Evolutionary conservation across 1,140 invertebrate species (phyloP), one percentile per base, ranked within the genome.

Genomic region (Battus philenor): DNA sequence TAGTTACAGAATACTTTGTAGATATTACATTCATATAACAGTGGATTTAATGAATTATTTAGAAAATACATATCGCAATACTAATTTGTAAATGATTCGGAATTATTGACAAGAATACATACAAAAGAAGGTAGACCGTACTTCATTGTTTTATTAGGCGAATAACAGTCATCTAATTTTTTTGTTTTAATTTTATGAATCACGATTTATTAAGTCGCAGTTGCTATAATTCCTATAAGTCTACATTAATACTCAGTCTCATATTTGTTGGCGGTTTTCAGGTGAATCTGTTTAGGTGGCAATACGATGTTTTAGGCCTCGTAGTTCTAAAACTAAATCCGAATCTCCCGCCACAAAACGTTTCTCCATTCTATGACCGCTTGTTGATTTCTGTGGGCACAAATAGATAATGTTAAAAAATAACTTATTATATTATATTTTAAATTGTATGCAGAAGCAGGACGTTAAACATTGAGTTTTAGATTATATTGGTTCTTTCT

Each of bases 301-400:
- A 46, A 88, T 89, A 75, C 82, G 87, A 71, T 72, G 83, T 75
- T 90, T 90, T 31, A 90, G 68, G 31, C 89, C 88, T 52, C 86
- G 81, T 27, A 90, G 78, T 68, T 90, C 88, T 13, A 86, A 68
- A 3, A 88, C 88, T 13, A 90, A 73, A 54, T 87, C 88, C 17
- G 87, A 86, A 45, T 89, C 88, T 33, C 76, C 82, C 1, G 88
- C 75, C 11, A 90, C 82, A 62, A 89, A 89, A 16, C 89, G 77
- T 58, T 90, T 90, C 50, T 87, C 83, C 61, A 89, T 87, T 54
- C 84, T 74, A 55, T 73, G 65, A 31, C 44, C 47, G 39, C 74
- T 70, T 24, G 57, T 43, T 44, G 58, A 38, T 44, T 68, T 65
- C 77, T 81, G 68, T 49, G 2, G 4, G 32, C 46, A 57, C 33